phyloP scores from a whole-genome alignment of 2,797 vertebrate genomes.

The Epinephelus malabaricus region DNA sequence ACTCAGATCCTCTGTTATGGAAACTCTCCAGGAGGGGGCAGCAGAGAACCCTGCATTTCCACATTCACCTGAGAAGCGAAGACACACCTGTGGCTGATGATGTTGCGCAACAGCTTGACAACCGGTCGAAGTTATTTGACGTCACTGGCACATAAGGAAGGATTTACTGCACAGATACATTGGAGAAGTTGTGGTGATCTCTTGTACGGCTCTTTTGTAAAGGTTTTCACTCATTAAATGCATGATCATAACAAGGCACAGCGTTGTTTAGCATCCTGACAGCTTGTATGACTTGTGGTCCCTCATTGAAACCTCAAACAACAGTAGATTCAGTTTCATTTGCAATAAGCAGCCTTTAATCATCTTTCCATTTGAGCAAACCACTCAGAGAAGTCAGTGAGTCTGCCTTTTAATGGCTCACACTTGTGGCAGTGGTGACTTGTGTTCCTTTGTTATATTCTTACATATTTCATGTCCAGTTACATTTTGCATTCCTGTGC shows the following conservation, averaged over 20 bases:
- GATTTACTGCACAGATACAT: constrained; percentile 61
- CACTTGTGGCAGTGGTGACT: constrained; percentile 44
- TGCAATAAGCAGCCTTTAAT: constrained; percentile 39
- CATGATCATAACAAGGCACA: constrained; percentile 59
- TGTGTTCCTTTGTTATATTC: constrained; percentile 47
- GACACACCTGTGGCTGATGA: constrained; percentile 50
- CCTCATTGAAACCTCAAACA: constrained; percentile 49
- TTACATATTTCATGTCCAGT: constrained; percentile 54
- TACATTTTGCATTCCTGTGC: constrained; percentile 84
- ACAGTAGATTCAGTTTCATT: constrained; percentile 49
- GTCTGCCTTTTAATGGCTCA: constrained; percentile 56
- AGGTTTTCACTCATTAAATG: constrained; percentile 59
- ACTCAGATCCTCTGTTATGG: constrained; percentile 65
- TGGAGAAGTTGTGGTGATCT: constrained; percentile 57
- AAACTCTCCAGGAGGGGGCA: constrained; percentile 69
- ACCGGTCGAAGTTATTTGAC: constrained; percentile 58
- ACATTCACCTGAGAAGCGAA: constrained; percentile 61
- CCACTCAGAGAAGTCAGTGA: constrained; percentile 40
- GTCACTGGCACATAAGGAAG: constrained; percentile 78
- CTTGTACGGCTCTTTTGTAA: constrained; percentile 62
- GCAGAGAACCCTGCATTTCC: constrained; percentile 66
- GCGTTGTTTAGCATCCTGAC: constrained; percentile 53
- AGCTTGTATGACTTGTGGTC: constrained; percentile 59
- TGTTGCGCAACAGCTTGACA: constrained; percentile 43
- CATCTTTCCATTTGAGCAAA: constrained; percentile 61